Base-by-base conservation (phyloP, 2,113 vertebrate species). In the Muscicapa adusta region DNA sequence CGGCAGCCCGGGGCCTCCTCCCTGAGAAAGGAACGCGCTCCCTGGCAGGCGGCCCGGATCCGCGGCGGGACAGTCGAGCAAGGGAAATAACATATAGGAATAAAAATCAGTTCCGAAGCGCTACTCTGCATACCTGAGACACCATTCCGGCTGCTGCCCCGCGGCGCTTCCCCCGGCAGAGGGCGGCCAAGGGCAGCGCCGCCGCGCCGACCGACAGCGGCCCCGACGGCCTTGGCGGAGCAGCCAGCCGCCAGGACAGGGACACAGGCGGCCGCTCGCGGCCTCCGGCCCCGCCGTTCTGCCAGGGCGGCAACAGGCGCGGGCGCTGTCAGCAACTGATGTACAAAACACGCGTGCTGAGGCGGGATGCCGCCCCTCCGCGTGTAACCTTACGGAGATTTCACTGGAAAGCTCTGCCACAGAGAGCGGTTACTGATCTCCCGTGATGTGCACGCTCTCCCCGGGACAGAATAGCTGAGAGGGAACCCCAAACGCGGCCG, bases 401-500 rank as follows among this genome's bases (percentile, higher is more conserved):
- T 43, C 28, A 8, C 34, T 12, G 56, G 14, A 36, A 78, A 65
- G 51, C 17, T 42, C 50, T 24, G 20, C 28, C 34, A 23, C 42
- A n/a, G 18, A 24, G 19, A 11, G 15, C 8, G 7, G 3, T 19
- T 24, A 36, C 50, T 50, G 45, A 28, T 18, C 8, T 60, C 29
- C 33, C n/a, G 19, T n/a, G 5, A 38, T 22, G 11, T 17, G 45
- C 29, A 18, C n/a, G n/a, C 25, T 43, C 10, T 19, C 12, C 18
- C 6, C 3, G 28, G 58, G 42, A 4, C 48, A 16, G 42, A 24
- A 34, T 31, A 80, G 6, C 29, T 13, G n/a, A 18, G 31, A 72
- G 3, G 13, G 24, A 24, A 10, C 3, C 14, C 3, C 40, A n/a
- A 18, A 15, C 3, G 33, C 24, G 14, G 14, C 4, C 5, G 6